These are phyloP conservation scores for Zaprionus davidi DNA, from an alignment of 1,140 invertebrate species.

Conservation along the genomic window DNA sequence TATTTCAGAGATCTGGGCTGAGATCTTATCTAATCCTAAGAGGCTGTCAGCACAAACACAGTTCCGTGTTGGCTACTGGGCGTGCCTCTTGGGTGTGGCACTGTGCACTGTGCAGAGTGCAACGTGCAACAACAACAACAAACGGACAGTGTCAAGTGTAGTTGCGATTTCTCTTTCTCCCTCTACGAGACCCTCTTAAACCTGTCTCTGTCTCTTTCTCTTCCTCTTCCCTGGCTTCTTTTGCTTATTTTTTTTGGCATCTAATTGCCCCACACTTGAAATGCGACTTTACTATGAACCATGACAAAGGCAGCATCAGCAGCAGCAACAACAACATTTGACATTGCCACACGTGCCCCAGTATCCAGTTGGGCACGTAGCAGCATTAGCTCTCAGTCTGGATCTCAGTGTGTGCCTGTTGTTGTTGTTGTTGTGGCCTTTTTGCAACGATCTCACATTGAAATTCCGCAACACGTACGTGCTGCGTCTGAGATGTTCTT, in stretches of 20 bases:
- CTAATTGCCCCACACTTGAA: constrained; percentile 66
- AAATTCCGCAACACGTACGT: constrained; percentile 76
- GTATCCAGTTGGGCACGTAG: constrained; percentile 36
- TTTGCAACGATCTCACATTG: constrained; percentile 63
- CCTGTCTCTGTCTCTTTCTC: neutral
- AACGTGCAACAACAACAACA: neutral
- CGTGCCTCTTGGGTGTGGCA: constrained; percentile 58
- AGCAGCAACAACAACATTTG: constrained; percentile 16
- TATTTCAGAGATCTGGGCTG: neutral
- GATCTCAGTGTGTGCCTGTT: neutral
- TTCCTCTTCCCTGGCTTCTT: neutral
- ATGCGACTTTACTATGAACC: constrained; percentile 32
- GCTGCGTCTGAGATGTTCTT: constrained; percentile 75
- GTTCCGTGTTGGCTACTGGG: constrained; percentile 44
- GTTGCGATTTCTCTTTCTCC: neutral
- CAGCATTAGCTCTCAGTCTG: constrained; percentile 12
- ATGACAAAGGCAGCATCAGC: constrained; percentile 11
- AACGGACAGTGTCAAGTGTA: constrained; percentile 19
- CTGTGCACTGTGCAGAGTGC: constrained; percentile 12
- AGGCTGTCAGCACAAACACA: constrained; percentile 46
- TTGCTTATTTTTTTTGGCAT: constrained; percentile 24
- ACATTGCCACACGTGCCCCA: constrained; percentile 57
- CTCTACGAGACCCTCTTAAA: no score
- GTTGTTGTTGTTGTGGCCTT: neutral
- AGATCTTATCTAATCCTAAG: constrained; percentile 47